These are phyloP conservation scores for Tupaia tana DNA, from an alignment of 2,113 vertebrate species.

Conservation along the genomic window DNA sequence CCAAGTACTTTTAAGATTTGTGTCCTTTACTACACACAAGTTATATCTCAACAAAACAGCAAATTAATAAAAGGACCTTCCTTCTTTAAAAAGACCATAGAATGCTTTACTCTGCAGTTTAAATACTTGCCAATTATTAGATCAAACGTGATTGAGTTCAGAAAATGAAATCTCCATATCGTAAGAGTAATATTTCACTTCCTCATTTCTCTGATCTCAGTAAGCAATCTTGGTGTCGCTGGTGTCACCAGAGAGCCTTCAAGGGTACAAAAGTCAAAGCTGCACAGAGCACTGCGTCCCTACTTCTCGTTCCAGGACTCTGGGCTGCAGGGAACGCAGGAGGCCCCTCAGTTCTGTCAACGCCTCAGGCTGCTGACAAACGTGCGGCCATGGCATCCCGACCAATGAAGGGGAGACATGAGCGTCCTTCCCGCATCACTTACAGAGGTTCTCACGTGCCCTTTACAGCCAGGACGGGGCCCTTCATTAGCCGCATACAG, in stretches of 20 bases:
- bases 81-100: not conserved
- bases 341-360: not conserved
- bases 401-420: not conserved
- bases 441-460: not conserved
- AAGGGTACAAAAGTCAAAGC: not conserved
- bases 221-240: not conserved
- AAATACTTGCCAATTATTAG: not conserved
- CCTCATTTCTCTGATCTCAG: not conserved
- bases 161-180: not conserved
- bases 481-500: not conserved
- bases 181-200: not conserved
- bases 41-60: not conserved
- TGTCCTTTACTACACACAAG: not conserved
- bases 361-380: not conserved
- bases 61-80: not conserved
- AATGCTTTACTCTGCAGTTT: not conserved
- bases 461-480: not conserved
- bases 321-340: not conserved
- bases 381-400: not conserved
- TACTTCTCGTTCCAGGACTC: not conserved
- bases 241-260: not conserved
- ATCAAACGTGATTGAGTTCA: not conserved
- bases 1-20: not conserved
- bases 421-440: not conserved
- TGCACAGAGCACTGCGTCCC: not conserved